These are phyloP conservation scores for Euphydryas editha DNA, from an alignment of 2,888 invertebrate genomes.

Conservation along the genomic window DNA sequence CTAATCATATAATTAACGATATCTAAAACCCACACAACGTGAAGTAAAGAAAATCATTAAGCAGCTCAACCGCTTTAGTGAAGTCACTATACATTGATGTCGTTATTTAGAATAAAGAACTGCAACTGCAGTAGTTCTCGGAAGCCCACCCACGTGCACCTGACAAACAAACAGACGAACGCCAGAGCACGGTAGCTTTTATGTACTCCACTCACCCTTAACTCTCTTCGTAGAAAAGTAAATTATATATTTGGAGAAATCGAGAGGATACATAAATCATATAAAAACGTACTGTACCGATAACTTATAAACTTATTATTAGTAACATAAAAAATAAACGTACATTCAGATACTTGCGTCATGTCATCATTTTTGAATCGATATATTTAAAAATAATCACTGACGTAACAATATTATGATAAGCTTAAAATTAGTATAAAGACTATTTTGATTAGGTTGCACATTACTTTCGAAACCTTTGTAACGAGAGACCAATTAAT, in stretches of 20 bases:
- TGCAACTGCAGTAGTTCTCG: slow-evolving; percentile 50
- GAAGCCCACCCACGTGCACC: slow-evolving; percentile 70
- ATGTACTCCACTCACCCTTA: slow-evolving; percentile 36
- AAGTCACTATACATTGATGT: background rate
- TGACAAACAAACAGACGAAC: slow-evolving; percentile 68
- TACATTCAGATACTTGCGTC: no score
- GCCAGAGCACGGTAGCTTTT: slow-evolving; percentile 65
- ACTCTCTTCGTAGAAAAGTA: slow-evolving; percentile 39
- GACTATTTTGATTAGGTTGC: no score
- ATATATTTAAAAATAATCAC: no score
- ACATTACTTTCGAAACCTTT: no score
- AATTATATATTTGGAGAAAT: slow-evolving; percentile 1
- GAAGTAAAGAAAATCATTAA: background rate
- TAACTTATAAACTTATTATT: background rate
- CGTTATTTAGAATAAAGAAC: slow-evolving; percentile 16
- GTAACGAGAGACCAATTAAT: no score
- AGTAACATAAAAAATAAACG: background rate
- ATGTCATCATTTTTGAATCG: no score
- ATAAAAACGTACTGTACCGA: background rate
- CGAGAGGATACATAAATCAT: background rate
- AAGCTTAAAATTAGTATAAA: no score
- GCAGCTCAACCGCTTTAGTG: background rate
- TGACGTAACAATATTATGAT: no score
- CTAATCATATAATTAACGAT: no score
- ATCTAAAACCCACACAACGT: no score